Conservation (phyloP, 2,113 vertebrate species). For the Paradisaea rubra region DNA sequence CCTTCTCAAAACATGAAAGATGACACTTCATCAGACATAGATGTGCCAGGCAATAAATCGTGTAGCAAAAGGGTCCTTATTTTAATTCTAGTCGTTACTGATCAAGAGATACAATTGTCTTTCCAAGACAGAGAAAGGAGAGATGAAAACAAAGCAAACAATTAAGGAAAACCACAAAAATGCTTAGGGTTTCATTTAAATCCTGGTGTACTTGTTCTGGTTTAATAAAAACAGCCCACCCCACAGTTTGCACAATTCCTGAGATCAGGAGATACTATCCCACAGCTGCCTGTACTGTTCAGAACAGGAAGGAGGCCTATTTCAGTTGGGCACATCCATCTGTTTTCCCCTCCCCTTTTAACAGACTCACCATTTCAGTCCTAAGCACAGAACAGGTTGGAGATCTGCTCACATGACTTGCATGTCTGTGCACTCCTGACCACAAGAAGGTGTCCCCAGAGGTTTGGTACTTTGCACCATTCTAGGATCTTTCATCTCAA, state of each 20-base stretch:
- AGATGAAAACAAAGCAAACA: background rate
- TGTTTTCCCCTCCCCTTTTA: background rate
- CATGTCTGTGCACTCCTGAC: background rate
- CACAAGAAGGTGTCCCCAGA: background rate
- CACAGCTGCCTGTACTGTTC: background rate
- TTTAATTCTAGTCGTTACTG: background rate
- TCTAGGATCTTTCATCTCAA: background rate
- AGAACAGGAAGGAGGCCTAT: background rate
- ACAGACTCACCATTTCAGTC: background rate
- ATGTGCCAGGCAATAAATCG: constrained; percentile 15
- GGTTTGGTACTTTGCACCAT: background rate
- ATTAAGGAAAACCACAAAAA: background rate
- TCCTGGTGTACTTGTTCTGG: background rate
- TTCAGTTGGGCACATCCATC: background rate
- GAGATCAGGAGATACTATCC: background rate
- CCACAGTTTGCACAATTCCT: background rate
- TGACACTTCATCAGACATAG: background rate
- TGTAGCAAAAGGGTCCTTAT: constrained; percentile 8
- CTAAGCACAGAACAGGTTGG: background rate
- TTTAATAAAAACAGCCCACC: background rate
- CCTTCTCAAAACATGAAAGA: background rate
- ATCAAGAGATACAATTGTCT: background rate
- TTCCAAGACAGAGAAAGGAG: background rate
- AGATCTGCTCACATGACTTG: background rate
- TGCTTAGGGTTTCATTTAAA: background rate